These are phyloP conservation scores for Drosophila serrata DNA, from an alignment of 1,140 invertebrate species.

Conservation along the genomic window DNA sequence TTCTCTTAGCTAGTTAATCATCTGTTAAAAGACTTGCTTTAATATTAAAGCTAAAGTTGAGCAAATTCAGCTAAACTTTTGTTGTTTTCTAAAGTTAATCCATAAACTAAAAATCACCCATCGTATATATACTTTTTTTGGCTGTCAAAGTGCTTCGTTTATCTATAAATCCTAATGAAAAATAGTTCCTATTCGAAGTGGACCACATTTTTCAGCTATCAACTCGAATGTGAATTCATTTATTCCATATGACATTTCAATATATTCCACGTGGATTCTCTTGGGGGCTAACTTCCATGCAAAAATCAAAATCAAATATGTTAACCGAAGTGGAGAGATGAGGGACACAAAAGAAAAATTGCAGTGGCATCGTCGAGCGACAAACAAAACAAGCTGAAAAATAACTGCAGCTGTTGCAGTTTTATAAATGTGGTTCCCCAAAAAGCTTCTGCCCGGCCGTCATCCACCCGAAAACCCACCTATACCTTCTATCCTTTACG, in stretches of 20 bases:
- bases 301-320: slow-evolving; percentile 64
- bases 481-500: slow-evolving; percentile 14
- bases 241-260: slow-evolving; percentile 37
- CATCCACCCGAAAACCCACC: slow-evolving; percentile 25
- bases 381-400: slow-evolving; percentile 73
- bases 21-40: neutral
- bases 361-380: slow-evolving; percentile 41
- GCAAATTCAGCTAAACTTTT: neutral
- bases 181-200: slow-evolving; percentile 5
- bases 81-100: neutral
- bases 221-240: slow-evolving; percentile 44
- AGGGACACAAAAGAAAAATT: slow-evolving; percentile 21
- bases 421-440: slow-evolving; percentile 71
- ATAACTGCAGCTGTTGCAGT: slow-evolving; percentile 83
- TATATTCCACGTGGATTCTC: slow-evolving; percentile 17
- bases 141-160: neutral
- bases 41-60: neutral
- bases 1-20: neutral
- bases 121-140: neutral
- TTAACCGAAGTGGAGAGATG: slow-evolving; percentile 9
- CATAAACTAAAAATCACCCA: neutral
- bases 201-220: slow-evolving; percentile 25
- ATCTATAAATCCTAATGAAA: slow-evolving; percentile 1
- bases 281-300: slow-evolving; percentile 5
- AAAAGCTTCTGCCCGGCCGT: slow-evolving; percentile 26